Base-by-base conservation (phyloP, 2,113 vertebrate genomes). In the Narcine bancroftii region DNA sequence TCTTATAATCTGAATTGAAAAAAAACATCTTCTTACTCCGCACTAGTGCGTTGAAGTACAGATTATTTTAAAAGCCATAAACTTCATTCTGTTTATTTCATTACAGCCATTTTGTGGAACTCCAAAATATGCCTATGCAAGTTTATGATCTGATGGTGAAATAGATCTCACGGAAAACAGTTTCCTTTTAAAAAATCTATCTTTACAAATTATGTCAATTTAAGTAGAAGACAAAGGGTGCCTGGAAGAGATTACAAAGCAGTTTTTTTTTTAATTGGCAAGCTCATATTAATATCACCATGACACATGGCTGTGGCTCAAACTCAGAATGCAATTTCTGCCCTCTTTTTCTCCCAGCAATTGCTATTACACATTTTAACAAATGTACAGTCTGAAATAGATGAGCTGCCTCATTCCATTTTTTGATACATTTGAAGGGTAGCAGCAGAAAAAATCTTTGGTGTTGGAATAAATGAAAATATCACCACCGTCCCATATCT, bases 51-150 rank as follows among this genome's bases (percentile, higher is more conserved):
- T 1, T 50, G 33, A 91, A 91, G 63, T 91, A 26, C 63, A 69
- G 19, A 71, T 36, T 21, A 42, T 91, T 91, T 91, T 91, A 91
- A 91, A 91, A 91, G 89, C 89, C 39, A 26, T 71, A 91, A 42
- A 69, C 65, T 47, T 69, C 63, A 6, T 42, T 11, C 60, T 42
- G 66, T 91, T 91, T 24, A 66, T 45, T 66, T 91, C 21, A 13
- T 39, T 91, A 4, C 39, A 66, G 42, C 65, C 42, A 11, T 91
- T 39, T 39, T 42, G 21, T 91, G 60, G 53, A 17, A 36, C 21
- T 45, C 87, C 13, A 11, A 91, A 26, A 45, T 45, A 21, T 69
- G 42, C 39, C 39, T 69, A 29, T 66, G 42, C 26, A 69, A 42
- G 45, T 36, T 33, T 29, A 91, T 87, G 53, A 60, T 60, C 56